Conservation (phyloP, 1,140 invertebrate genomes). For the Pogonognathellus flavescens region DNA sequence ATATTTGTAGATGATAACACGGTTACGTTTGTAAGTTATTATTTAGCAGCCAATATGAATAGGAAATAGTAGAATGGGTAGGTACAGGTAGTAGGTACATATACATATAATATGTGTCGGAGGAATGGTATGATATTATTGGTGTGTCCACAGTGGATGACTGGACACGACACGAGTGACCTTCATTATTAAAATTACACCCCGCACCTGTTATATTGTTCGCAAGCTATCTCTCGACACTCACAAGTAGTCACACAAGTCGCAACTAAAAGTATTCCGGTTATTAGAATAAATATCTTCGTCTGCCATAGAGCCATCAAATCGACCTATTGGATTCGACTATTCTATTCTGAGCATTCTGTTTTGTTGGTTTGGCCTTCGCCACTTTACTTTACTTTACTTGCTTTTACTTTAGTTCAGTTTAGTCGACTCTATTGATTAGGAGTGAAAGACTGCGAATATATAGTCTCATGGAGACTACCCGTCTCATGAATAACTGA, state of each 20-base stretch:
- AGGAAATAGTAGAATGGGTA: not conserved
- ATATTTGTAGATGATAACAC: no score
- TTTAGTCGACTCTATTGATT: constrained; percentile 49
- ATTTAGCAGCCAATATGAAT: no score
- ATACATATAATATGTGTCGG: not conserved
- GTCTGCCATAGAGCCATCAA: not conserved
- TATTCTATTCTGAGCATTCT: constrained; percentile 12
- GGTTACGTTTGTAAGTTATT: no score
- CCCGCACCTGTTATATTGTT: constrained; percentile 20
- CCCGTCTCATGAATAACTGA: constrained; percentile 42
- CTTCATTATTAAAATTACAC: constrained; percentile 37
- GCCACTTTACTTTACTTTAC: constrained; percentile 14
- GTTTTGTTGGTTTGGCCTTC: constrained; percentile 42
- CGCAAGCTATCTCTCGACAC: not conserved
- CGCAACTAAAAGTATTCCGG: not conserved
- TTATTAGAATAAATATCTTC: constrained; percentile 40
- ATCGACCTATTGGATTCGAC: not conserved
- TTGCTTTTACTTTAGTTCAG: constrained; percentile 7
- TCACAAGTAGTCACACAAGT: not conserved
- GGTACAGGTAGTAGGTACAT: not conserved
- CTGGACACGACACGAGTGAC: constrained; percentile 44
- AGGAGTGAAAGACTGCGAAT: constrained; percentile 31
- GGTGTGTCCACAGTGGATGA: constrained; percentile 21
- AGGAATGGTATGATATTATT: not conserved
- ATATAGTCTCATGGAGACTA: not conserved